A percentile compares a stretch with the other conserved stretches of the same genome.
phyloP scores from a whole-genome alignment of 2,888 invertebrate species.

The Netelia fuscicornis region DNA sequence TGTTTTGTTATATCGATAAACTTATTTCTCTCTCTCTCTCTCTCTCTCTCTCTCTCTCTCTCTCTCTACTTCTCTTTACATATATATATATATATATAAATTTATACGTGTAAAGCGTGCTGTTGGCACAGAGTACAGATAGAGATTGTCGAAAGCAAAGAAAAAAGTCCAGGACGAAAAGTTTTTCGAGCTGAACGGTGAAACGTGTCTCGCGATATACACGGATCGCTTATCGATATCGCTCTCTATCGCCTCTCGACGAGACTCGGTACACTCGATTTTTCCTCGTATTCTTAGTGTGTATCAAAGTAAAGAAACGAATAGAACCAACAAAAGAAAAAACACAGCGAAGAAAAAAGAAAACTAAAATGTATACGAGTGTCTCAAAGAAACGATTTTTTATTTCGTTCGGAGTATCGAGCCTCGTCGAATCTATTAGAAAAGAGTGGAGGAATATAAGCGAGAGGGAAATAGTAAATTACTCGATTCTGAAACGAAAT shows the following conservation, averaged over 20 bases:
- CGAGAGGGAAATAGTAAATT: too few relatives aligned
- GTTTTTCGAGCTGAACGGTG: slow-evolving; percentile 10
- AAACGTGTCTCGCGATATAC: slow-evolving; percentile 15
- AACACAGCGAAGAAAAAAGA: not conserved
- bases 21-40: not conserved
- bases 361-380: not conserved
- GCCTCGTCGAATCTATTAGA: too few relatives aligned
- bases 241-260: not conserved
- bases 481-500: too few relatives aligned
- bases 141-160: slow-evolving; percentile 8
- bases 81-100: not conserved
- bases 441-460: too few relatives aligned
- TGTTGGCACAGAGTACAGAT: not conserved
- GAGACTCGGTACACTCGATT: not conserved
- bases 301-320: not conserved
- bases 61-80: too few relatives aligned
- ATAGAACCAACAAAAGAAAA: not conserved
- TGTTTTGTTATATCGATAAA: not conserved
- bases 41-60: not conserved
- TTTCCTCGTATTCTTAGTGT: not conserved
- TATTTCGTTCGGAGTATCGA: too few relatives aligned
- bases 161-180: not conserved
- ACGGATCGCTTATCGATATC: slow-evolving; percentile 50
- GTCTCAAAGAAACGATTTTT: too few relatives aligned
- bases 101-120: not conserved